A percentile compares a stretch with the other conserved stretches of the same genome.
phyloP scores from a whole-genome alignment of 2,888 invertebrate species.

The Lypha dubia region DNA sequence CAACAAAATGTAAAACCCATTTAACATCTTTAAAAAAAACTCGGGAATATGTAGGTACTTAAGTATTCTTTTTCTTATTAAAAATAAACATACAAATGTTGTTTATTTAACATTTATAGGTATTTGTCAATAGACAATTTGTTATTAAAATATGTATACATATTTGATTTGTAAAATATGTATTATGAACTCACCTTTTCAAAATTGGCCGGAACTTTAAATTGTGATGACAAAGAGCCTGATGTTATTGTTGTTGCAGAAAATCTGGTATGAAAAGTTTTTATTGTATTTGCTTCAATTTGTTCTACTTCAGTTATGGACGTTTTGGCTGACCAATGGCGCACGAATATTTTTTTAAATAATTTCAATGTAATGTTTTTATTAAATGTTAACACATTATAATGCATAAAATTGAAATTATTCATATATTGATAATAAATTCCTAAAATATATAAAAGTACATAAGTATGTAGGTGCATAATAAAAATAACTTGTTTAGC shows the following conservation, averaged over 20 bases:
- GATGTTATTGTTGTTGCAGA: background rate
- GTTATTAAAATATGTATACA: background rate
- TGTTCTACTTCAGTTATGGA: background rate
- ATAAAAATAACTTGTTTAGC: background rate
- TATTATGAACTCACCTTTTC: slow-evolving; percentile 28
- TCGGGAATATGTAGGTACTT: too few relatives aligned
- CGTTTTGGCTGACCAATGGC: slow-evolving; percentile 6
- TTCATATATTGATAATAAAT: background rate
- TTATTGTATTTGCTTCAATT: background rate
- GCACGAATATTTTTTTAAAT: slow-evolving; percentile 48
- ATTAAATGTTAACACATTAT: slow-evolving; percentile 65
- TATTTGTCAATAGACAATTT: background rate
- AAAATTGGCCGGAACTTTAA: background rate
- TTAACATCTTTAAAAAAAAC: too few relatives aligned
- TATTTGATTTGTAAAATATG: background rate
- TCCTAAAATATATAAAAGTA: background rate
- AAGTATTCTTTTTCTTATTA: too few relatives aligned
- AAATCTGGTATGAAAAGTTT: background rate
- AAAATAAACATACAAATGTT: background rate
- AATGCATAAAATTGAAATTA: background rate
- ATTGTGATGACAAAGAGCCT: background rate
- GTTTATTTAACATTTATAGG: slow-evolving; percentile 17
- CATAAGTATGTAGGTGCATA: too few relatives aligned
- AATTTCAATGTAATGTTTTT: slow-evolving; percentile 58
- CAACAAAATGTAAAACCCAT: too few relatives aligned